Evolutionary conservation across 2,888 invertebrate species (phyloP), one percentile per base, ranked within the genome.

Genomic region (Orthonychiurus folsomi): DNA sequence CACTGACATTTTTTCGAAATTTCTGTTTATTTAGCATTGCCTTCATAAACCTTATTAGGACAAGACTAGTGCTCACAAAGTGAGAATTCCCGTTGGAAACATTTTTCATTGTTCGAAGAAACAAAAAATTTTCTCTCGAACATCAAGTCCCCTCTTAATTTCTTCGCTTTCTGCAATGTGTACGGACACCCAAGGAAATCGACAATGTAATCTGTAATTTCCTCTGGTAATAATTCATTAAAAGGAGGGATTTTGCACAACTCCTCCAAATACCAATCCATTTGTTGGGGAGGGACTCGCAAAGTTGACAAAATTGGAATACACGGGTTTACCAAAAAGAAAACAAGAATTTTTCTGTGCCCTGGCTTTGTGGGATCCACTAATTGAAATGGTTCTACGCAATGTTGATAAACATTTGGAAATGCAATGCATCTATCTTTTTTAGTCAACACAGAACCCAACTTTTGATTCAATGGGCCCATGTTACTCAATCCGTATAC

Each of bases 291-390:
- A 21, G 62, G 62, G 1, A 64, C 64, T 2, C 24, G 9, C 1
- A 58, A 18, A 1, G 62, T 64, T 20, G 64, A 64, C 21, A 54
- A 20, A n/a, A 65, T 57, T 9, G 24, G 26, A 3, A 25, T 28
- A 1, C 37, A 1, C 18, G 65, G 65, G 61, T 63, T 60, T 26
- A 63, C 54, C 20, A 65, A 52, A 48, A 64, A 64, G 52, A 64
- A 64, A n/a, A 62, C 62, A 1, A 64, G 60, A 26, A 59, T 59
- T 55, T 62, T 62, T n/a, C 64, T 25, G 23, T 62, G 50, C n/a
- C 64, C 64, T n/a, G 27, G 28, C 21, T 28, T 47, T 15, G 64
- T 37, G 15, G n/a, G 1, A 50, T 63, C 59, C 27, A 15, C 53
- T 20, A 63, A 47, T 58, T 63, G 23, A 21, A 65, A 65, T n/a